Evolutionary conservation across 2,797 vertebrate species (phyloP).

Genomic region (Sebastes variabilis): DNA sequence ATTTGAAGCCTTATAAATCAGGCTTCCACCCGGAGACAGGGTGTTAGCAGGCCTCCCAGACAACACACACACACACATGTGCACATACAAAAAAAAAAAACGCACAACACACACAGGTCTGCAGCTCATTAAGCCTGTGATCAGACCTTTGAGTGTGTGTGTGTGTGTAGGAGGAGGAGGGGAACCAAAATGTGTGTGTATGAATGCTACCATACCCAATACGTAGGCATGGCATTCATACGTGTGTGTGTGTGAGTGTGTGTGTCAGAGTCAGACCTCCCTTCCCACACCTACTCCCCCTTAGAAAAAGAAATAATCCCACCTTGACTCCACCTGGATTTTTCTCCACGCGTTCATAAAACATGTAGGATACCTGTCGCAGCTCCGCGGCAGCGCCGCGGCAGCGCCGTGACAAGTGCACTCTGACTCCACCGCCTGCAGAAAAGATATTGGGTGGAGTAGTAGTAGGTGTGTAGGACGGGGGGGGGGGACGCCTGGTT

Average conservation of each 20-base stretch:
- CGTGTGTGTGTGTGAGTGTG: constrained; percentile 29
- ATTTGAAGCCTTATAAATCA: constrained; percentile 85
- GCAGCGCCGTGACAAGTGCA: constrained; percentile 62
- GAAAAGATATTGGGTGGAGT: constrained; percentile 44
- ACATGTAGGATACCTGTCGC: constrained; percentile 68
- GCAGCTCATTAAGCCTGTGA: constrained; percentile 81
- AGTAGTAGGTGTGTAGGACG: constrained; percentile 12
- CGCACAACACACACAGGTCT: constrained; percentile 58
- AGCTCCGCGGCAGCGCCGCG: constrained; percentile 35
- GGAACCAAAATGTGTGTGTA: constrained; percentile 22
- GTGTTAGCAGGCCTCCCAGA: constrained; percentile 76
- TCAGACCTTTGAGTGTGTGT: constrained; percentile 60
- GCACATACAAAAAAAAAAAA: neutral
- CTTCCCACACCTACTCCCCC: constrained; percentile 4
- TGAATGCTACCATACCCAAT: constrained; percentile 32
- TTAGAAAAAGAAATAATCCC: constrained; percentile 7
- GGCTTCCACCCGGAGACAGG: constrained; percentile 79
- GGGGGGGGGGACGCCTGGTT: constrained; percentile 17
- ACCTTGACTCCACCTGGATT: constrained; percentile 34
- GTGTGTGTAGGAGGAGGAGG: constrained; percentile 40
- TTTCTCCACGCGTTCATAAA: constrained; percentile 74
- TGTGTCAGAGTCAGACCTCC: neutral
- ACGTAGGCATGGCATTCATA: constrained; percentile 4
- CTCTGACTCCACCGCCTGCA: constrained; percentile 58
- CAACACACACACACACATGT: constrained; percentile 41